phyloP scores from a whole-genome alignment of 2,797 vertebrate genomes.

The Enteromius paludinosus region DNA sequence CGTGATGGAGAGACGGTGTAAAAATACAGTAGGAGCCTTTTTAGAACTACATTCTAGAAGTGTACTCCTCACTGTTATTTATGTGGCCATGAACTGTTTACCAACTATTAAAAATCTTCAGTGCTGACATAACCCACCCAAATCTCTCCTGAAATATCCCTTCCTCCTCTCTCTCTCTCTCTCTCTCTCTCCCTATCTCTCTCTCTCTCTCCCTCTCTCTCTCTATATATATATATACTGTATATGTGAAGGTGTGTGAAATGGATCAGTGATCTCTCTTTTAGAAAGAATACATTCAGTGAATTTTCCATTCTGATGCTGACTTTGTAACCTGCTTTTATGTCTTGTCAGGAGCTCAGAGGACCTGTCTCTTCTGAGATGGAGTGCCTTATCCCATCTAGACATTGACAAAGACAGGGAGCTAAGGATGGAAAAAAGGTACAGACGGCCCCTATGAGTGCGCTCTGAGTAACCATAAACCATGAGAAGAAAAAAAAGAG shows the following conservation, averaged over 20 bases:
- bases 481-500: background rate
- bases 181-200: too few relatives aligned
- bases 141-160: background rate
- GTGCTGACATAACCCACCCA: background rate
- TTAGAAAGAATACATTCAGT: background rate
- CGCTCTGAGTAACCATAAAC: conserved; percentile 29
- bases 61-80: background rate
- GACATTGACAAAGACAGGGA: conserved; percentile 9
- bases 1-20: background rate
- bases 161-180: too few relatives aligned
- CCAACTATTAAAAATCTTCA: background rate
- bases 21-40: background rate
- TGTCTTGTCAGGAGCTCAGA: conserved; percentile 1
- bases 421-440: conserved; percentile 2
- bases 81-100: background rate
- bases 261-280: background rate
- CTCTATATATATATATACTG: too few relatives aligned
- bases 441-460: conserved; percentile 44
- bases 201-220: too few relatives aligned
- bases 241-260: too few relatives aligned
- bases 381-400: conserved; percentile 9
- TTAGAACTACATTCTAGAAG: background rate
- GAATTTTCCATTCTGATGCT: background rate
- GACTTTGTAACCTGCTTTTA: background rate
- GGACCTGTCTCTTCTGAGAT: conserved; percentile 10